Percentiles rank a stretch among this genome's conserved stretches.
Conservation (phyloP, 2,113 vertebrate genomes). For the Diglossa brunneiventris region DNA sequence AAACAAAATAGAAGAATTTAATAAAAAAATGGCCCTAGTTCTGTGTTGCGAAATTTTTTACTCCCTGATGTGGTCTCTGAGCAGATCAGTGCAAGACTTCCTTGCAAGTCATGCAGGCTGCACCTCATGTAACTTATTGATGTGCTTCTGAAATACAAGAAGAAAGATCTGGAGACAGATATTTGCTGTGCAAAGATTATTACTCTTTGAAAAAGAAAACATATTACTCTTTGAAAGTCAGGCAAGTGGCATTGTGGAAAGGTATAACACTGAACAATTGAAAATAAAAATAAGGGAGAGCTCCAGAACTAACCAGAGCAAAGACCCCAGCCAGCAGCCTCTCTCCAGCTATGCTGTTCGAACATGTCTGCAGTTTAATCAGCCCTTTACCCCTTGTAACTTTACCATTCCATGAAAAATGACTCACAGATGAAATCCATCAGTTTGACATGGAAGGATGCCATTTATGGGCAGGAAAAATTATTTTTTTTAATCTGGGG, state of each 20-base stretch:
- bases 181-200: neutral
- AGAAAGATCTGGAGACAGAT: neutral
- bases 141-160: neutral
- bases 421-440: slow-evolving; percentile 28
- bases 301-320: neutral
- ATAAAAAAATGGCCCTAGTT: neutral
- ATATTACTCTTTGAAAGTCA: neutral
- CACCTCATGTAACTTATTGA: neutral
- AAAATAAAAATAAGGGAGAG: neutral
- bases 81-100: neutral
- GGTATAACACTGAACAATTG: neutral
- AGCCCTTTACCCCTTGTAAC: slow-evolving; percentile 3
- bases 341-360: neutral
- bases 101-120: neutral
- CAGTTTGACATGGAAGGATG: neutral
- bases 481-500: neutral
- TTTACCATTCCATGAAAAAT: neutral
- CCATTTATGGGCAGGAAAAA: neutral
- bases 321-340: neutral
- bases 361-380: neutral
- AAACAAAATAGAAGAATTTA: neutral
- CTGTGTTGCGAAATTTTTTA: neutral
- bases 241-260: neutral
- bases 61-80: neutral
- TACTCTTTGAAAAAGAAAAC: neutral